Conservation (phyloP, 2,113 vertebrate species). For the Probosciger aterrimus region DNA sequence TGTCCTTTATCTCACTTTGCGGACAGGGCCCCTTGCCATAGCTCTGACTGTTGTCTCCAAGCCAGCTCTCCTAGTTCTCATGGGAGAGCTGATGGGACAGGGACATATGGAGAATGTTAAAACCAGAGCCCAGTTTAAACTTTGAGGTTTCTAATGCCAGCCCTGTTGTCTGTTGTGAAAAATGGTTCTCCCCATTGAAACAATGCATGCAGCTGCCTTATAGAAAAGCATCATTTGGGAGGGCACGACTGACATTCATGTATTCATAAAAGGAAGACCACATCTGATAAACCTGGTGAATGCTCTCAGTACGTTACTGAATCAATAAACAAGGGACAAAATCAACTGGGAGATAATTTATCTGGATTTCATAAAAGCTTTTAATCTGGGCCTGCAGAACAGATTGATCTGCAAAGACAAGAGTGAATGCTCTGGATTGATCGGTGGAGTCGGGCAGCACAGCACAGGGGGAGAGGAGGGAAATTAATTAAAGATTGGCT, state of each 20-base stretch:
- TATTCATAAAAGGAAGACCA: not conserved
- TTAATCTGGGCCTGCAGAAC: slow-evolving; percentile 8
- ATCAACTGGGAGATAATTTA: slow-evolving; percentile 37
- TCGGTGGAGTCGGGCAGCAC: not conserved
- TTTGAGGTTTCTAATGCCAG: not conserved
- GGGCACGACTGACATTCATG: not conserved
- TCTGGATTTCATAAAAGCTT: slow-evolving; percentile 51
- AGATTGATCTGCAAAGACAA: slow-evolving; percentile 24
- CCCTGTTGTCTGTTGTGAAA: not conserved
- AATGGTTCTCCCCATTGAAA: not conserved
- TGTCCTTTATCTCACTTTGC: not conserved
- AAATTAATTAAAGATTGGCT: slow-evolving; percentile 8
- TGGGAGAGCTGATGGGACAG: not conserved
- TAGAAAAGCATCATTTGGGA: not conserved
- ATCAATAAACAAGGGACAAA: slow-evolving; percentile 59
- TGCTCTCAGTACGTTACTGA: slow-evolving; percentile 21
- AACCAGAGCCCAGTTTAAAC: not conserved
- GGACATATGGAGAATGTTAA: not conserved
- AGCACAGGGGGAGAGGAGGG: not conserved
- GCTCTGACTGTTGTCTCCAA: not conserved
- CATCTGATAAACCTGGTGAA: slow-evolving; percentile 40
- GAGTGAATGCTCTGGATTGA: slow-evolving; percentile 20
- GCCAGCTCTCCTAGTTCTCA: not conserved
- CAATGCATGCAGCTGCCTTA: slow-evolving; percentile 25
- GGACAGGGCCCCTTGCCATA: not conserved